Conservation (phyloP, 2,797 vertebrate genomes). For the Labeo calbasu region DNA sequence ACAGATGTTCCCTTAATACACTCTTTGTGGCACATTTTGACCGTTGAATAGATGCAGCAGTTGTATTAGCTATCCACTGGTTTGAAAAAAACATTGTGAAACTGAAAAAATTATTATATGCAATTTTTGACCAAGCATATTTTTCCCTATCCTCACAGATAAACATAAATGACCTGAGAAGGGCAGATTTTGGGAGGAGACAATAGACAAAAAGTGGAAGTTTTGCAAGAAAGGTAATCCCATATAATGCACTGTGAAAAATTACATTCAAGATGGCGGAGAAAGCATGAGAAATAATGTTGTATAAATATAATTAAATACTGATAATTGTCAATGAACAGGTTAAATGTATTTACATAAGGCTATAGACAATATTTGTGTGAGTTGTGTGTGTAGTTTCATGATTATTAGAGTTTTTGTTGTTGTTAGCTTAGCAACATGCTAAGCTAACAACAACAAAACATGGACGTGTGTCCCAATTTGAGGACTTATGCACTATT, state of each 20-base stretch:
- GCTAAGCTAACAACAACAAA: no score
- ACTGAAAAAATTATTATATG: no score
- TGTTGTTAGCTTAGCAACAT: not conserved
- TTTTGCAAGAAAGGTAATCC: not conserved
- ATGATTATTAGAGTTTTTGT: not conserved
- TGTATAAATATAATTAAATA: not conserved
- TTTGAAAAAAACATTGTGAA: no score
- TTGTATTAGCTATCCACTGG: no score
- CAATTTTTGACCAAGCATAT: not conserved
- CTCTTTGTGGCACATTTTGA: no score
- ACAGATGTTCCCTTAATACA: no score
- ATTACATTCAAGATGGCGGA: conserved; percentile 30
- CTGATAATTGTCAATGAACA: not conserved
- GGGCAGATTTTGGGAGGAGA: conserved; percentile 24
- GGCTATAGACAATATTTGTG: not conserved
- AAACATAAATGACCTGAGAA: conserved; percentile 20
- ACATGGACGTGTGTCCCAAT: not conserved
- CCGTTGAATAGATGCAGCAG: no score
- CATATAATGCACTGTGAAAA: not conserved
- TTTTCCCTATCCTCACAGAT: not conserved
- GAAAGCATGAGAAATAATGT: not conserved
- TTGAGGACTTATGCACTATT: not conserved
- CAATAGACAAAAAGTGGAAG: not conserved
- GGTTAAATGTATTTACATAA: not conserved
- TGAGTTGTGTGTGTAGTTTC: not conserved